Evolutionary conservation across 2,888 invertebrate genomes (phyloP).

Genomic region (Tenthredo amoena): DNA sequence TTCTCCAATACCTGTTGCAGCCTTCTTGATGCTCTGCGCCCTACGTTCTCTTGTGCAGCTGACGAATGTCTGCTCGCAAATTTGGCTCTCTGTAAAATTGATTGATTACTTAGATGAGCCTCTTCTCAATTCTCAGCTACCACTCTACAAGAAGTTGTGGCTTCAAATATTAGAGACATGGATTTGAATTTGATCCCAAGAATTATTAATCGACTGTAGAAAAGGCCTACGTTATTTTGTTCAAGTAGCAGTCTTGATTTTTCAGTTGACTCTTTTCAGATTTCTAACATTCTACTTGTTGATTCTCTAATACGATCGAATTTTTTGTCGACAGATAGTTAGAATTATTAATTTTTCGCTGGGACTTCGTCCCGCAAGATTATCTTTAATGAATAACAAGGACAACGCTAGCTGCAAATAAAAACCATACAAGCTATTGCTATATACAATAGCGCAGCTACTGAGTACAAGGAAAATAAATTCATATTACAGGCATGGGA

Average conservation of each 20-base stretch:
- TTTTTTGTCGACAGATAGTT: too few relatives aligned
- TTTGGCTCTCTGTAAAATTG: constrained; percentile 82
- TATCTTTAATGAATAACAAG: not conserved
- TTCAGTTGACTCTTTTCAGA: too few relatives aligned
- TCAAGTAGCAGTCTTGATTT: too few relatives aligned
- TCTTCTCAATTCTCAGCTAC: not conserved
- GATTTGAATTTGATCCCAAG: not conserved
- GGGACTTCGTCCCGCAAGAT: too few relatives aligned
- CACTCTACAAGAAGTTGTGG: not conserved
- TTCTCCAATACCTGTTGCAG: constrained; percentile 87
- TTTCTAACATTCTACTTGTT: too few relatives aligned
- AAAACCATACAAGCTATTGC: constrained; percentile 59
- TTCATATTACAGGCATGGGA: constrained; percentile 82
- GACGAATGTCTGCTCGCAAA: constrained; percentile 82
- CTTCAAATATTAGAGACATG: not conserved
- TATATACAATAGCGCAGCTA: not conserved
- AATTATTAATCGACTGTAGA: not conserved
- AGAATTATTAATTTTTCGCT: not conserved
- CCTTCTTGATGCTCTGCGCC: constrained; percentile 88
- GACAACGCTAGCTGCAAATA: not conserved
- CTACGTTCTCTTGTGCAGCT: constrained; percentile 83
- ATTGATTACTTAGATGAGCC: constrained; percentile 3
- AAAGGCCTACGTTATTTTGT: not conserved
- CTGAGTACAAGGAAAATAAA: not conserved
- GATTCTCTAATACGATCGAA: too few relatives aligned